phyloP scores from a whole-genome alignment of 2,797 vertebrate genomes.

The Trichosurus vulpecula region DNA sequence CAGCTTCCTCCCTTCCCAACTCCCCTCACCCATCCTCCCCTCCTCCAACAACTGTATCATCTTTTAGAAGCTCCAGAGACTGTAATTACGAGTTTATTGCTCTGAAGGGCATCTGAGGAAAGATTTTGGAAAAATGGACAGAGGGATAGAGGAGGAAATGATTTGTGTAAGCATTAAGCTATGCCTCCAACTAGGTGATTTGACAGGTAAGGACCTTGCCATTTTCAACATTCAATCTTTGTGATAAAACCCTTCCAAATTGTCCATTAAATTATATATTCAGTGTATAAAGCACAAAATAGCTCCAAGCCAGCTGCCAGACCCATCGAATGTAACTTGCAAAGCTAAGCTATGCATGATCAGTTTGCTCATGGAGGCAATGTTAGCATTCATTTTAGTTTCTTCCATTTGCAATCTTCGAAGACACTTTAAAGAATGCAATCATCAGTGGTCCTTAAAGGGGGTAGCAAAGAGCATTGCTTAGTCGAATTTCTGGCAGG shows the following conservation, averaged over 20 bases:
- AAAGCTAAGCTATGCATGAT: slow-evolving; percentile 55
- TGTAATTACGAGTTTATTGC: background rate
- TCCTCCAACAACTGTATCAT: background rate
- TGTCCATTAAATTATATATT: slow-evolving; percentile 59
- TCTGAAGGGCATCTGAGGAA: background rate
- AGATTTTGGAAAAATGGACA: background rate
- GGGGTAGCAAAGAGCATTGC: background rate
- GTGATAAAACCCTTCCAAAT: background rate
- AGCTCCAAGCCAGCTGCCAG: slow-evolving; percentile 52
- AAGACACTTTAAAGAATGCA: background rate
- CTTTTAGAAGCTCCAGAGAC: background rate
- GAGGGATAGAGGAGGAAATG: background rate
- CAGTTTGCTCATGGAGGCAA: slow-evolving; percentile 49
- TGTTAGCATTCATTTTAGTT: slow-evolving; percentile 59
- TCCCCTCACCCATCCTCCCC: background rate
- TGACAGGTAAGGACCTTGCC: background rate
- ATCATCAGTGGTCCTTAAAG: background rate
- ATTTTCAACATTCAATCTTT: slow-evolving; percentile 4
- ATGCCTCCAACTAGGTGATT: background rate
- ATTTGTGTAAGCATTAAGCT: background rate
- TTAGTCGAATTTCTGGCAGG: slow-evolving; percentile 14
- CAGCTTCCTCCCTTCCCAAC: background rate
- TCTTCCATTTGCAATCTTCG: slow-evolving; percentile 59
- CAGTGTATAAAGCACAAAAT: slow-evolving; percentile 55
- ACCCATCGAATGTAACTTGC: slow-evolving; percentile 46